Percentiles rank a stretch among this genome's conserved stretches.
Conservation (phyloP, 30 jellyfish, hydroid and myxozoan genomes). For the Turritopsis dohrnii region DNA sequence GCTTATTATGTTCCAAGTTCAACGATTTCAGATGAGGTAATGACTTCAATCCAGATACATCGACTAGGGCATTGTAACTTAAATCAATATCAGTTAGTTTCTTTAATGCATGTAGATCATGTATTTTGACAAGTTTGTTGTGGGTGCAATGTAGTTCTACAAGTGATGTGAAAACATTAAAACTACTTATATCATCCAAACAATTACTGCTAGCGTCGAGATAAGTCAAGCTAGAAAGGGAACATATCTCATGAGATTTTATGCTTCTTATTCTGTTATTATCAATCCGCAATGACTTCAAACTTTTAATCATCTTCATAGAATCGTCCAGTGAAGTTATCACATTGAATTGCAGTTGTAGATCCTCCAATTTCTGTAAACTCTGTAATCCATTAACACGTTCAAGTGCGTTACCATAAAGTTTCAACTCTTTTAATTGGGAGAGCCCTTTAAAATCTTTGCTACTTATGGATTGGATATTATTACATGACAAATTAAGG, state of each 20-base stretch:
- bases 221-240: slow-evolving; percentile 9
- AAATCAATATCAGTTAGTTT: slow-evolving; percentile 32
- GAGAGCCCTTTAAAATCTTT: neutral
- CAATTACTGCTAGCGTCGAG: slow-evolving; percentile 23
- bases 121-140: slow-evolving; percentile 6
- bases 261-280: neutral
- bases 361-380: slow-evolving; percentile 13
- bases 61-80: slow-evolving; percentile 5
- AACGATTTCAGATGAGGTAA: slow-evolving; percentile 14
- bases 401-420: slow-evolving; percentile 19
- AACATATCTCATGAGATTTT: slow-evolving; percentile 14
- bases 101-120: slow-evolving; percentile 21
- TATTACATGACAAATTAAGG: slow-evolving; percentile 32
- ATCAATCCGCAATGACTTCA: slow-evolving; percentile 28
- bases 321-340: slow-evolving; percentile 9
- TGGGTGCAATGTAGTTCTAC: slow-evolving; percentile 39
- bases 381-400: neutral
- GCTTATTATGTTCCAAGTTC: slow-evolving; percentile 13
- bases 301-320: slow-evolving; percentile 1
- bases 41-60: slow-evolving; percentile 27
- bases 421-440: slow-evolving; percentile 3
- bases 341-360: slow-evolving; percentile 27
- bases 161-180: slow-evolving; percentile 8
- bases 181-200: neutral
- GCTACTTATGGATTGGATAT: slow-evolving; percentile 8